These are phyloP conservation scores for Zaprionus inermis DNA, from an alignment of 1,140 invertebrate genomes.

Conservation along the genomic window DNA sequence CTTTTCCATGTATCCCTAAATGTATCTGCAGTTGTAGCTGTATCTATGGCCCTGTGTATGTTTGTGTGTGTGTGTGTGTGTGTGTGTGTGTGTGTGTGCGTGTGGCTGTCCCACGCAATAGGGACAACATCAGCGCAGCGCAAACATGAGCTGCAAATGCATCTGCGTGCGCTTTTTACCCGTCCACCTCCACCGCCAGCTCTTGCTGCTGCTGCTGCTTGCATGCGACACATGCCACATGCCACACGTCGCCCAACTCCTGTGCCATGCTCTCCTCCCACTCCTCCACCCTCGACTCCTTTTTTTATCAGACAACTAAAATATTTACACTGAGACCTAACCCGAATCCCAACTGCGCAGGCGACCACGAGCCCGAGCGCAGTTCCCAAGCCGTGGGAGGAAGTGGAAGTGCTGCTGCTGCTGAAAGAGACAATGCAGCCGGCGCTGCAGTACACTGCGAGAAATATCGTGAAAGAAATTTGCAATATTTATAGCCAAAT, in stretches of 20 bases:
- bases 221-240: slow-evolving; percentile 9
- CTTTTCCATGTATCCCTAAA: slow-evolving; percentile 26
- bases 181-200: slow-evolving; percentile 14
- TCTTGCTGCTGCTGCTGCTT: neutral
- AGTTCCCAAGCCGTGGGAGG: slow-evolving; percentile 21
- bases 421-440: slow-evolving; percentile 9
- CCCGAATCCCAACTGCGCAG: slow-evolving; percentile 10
- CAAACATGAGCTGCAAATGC: slow-evolving; percentile 64
- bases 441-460: slow-evolving; percentile 2
- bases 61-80: slow-evolving; percentile 9
- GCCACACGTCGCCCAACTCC: slow-evolving; percentile 8
- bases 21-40: slow-evolving; percentile 19
- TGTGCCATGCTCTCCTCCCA: slow-evolving; percentile 4
- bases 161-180: slow-evolving; percentile 70
- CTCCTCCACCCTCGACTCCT: slow-evolving; percentile 24
- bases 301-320: slow-evolving; percentile 71
- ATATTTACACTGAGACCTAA: slow-evolving; percentile 62
- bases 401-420: slow-evolving; percentile 31
- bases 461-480: neutral
- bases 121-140: slow-evolving; percentile 33
- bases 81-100: slow-evolving; percentile 1
- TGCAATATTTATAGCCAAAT: neutral
- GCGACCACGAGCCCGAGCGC: too few species aligned
- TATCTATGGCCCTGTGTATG: slow-evolving; percentile 21
- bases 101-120: slow-evolving; percentile 26